These are phyloP conservation scores for Geotrupes spiniger DNA, from an alignment of 2,888 invertebrate species.

Conservation along the genomic window DNA sequence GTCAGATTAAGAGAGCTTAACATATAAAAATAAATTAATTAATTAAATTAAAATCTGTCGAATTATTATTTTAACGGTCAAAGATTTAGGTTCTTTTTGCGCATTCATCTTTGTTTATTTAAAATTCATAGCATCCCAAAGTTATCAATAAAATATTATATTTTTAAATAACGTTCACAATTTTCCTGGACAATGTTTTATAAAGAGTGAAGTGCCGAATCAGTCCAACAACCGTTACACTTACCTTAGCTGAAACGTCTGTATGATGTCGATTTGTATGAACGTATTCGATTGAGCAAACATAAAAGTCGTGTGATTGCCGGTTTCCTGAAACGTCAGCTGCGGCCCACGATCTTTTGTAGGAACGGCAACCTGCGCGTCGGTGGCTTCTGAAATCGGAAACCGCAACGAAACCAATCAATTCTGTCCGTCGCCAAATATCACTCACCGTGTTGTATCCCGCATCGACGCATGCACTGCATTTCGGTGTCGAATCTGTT, in stretches of 20 bases:
- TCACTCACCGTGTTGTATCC: conserved; percentile 57
- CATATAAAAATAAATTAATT: too few relatives aligned
- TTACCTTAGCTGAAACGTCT: conserved; percentile 85
- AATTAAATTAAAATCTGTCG: too few relatives aligned
- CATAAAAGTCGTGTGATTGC: conserved; percentile 83
- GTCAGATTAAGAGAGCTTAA: too few relatives aligned
- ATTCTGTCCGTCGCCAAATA: neutral
- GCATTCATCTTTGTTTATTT: too few relatives aligned
- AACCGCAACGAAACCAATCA: neutral
- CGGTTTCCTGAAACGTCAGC: conserved; percentile 81
- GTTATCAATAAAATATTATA: too few relatives aligned
- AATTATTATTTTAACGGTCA: too few relatives aligned
- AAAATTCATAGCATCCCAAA: too few relatives aligned
- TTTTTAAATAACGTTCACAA: too few relatives aligned
- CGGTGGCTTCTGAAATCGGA: conserved; percentile 12
- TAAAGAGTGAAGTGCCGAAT: too few relatives aligned
- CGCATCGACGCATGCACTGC: conserved; percentile 64
- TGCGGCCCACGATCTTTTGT: conserved; percentile 73
- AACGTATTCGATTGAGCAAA: conserved; percentile 88
- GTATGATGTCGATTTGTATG: conserved; percentile 85
- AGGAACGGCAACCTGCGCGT: conserved; percentile 55
- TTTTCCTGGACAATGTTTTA: too few relatives aligned
- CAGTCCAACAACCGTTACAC: too few relatives aligned
- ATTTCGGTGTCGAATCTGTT: conserved; percentile 67
- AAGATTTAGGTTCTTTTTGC: too few relatives aligned